Evolutionary conservation across 1,140 invertebrate genomes (phyloP), one percentile per base, ranked within the genome.

Genomic region (Rhagoletis pomonella): DNA sequence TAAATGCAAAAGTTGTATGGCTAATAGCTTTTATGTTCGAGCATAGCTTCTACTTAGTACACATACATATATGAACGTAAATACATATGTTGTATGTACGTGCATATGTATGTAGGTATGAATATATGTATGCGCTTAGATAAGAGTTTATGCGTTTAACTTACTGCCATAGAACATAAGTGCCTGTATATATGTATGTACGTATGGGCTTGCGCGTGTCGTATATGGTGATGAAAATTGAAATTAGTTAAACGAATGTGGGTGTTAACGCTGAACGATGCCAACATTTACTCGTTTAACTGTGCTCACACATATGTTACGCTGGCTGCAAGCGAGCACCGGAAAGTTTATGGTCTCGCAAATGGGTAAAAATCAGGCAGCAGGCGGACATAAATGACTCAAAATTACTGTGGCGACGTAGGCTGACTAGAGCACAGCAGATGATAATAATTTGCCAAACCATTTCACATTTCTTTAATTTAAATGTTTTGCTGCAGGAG

Each of bases 401-500:
- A 77, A 50, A 77, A 77, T 9, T 50, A 42, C 67, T 73, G 17
- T 17, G 42, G 4, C 3, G 10, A 3, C 4, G 10, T 7, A 17
- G 67, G 12, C 39, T 17, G 14, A 29, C 19, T 73, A 29, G 29
- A 29, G 50, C 50, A 55, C 4, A 14, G 50, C 47, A 55, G 73
- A 17, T 4, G 47, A 81, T 58, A 81, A 81, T 81, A 81, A 29
- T 55, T 81, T 81, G 44, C 73, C 73, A 81, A 81, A 47, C 73
- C 44, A 81, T 81, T 81, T 55, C 47, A 81, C 73, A 81, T 55
- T 55, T 81, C 73, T 81, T 81, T 55, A 81, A 81, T 81, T 81
- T 39, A 10, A 81, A 81, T 6, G 42, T 55, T 55, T 19, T 81
- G n/a, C 47, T 81, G 17, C 17, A 55, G 73, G 1, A 42, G 39